Conservation (phyloP, 2,888 invertebrate genomes). For the Adelognathus sp. region DNA sequence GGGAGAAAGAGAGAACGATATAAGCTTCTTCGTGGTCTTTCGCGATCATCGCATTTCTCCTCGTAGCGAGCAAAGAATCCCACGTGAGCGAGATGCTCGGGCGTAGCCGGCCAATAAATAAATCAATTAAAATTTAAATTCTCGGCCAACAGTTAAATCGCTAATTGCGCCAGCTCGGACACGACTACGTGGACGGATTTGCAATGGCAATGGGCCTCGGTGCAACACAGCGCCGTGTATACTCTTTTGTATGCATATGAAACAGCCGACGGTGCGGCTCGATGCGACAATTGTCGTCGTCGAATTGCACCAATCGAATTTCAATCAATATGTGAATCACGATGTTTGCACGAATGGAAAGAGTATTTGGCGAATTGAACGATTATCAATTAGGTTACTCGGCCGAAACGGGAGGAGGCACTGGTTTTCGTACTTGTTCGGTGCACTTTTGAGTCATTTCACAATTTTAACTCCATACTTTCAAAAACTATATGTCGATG, state of each 20-base stretch:
- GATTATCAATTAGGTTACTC: background rate
- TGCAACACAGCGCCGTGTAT: background rate
- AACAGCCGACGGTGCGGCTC: background rate
- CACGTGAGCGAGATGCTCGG: conserved; percentile 61
- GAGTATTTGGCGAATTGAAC: background rate
- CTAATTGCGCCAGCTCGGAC: conserved; percentile 72
- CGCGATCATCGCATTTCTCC: conserved; percentile 73
- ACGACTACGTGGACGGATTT: conserved; percentile 72
- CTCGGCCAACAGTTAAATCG: conserved; percentile 70
- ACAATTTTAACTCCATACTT: too few relatives aligned
- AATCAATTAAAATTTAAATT: conserved; percentile 76
- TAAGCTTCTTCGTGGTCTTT: conserved; percentile 20
- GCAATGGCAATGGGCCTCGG: conserved; percentile 60
- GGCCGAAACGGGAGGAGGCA: background rate
- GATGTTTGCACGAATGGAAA: background rate
- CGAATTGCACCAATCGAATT: background rate
- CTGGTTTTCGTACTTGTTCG: background rate
- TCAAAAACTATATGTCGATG: too few relatives aligned
- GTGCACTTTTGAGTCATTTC: too few relatives aligned
- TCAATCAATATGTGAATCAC: background rate
- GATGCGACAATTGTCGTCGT: background rate
- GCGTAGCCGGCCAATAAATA: conserved; percentile 66
- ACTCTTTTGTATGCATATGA: background rate
- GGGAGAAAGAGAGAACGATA: background rate
- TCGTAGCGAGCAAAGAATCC: conserved; percentile 73